Conservation (phyloP, 2,888 invertebrate genomes). For the Fragum fragum region DNA sequence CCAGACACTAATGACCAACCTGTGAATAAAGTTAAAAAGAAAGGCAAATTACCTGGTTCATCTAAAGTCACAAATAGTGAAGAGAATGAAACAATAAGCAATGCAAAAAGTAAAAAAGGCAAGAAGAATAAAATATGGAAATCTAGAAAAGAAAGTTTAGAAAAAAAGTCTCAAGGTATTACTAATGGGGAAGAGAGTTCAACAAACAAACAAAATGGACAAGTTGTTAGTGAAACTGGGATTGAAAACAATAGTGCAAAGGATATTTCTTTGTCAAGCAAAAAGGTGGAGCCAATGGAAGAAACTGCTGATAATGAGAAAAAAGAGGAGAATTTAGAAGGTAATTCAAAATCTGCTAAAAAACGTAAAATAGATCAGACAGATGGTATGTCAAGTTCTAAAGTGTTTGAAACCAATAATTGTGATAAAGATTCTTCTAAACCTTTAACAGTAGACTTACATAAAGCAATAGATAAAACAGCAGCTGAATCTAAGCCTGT, state of each 20-base stretch:
- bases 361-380: conserved; percentile 5
- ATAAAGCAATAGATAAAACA: background rate
- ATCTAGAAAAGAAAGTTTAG: background rate
- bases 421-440: background rate
- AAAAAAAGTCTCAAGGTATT: background rate
- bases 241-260: no score
- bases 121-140: background rate
- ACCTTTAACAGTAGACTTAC: background rate
- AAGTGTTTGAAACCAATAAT: background rate
- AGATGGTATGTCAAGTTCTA: background rate
- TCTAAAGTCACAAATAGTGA: background rate
- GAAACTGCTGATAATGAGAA: background rate
- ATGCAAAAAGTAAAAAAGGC: background rate
- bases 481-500: background rate
- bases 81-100: background rate
- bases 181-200: background rate
- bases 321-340: background rate
- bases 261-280: background rate
- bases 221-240: background rate
- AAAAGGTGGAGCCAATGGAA: background rate
- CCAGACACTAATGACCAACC: conserved; percentile 15
- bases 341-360: conserved; percentile 5
- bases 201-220: background rate
- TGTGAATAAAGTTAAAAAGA: background rate
- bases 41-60: background rate